Percentiles rank a stretch among this genome's conserved stretches.
These are phyloP conservation scores for Scotopteryx bipunctaria DNA, from an alignment of 2,888 invertebrate species.

Conservation along the genomic window DNA sequence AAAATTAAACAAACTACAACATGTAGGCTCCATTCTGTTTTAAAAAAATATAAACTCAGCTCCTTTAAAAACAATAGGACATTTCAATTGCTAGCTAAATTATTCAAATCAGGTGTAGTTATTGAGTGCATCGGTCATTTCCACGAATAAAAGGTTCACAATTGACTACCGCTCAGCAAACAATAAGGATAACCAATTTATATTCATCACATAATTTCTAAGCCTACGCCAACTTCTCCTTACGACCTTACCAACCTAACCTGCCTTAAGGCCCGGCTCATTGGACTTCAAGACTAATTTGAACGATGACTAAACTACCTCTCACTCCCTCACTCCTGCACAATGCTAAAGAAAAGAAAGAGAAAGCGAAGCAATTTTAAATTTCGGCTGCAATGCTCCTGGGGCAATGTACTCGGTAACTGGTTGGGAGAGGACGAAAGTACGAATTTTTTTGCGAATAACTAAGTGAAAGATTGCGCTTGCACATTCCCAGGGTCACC, in stretches of 20 bases:
- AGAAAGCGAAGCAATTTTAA: slow-evolving; percentile 66
- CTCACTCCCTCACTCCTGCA: slow-evolving; percentile 53
- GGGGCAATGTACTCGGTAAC: slow-evolving; percentile 77
- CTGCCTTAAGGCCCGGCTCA: slow-evolving; percentile 75
- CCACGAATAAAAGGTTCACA: background rate
- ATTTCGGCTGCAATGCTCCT: slow-evolving; percentile 68
- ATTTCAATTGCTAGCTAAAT: background rate
- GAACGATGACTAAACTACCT: slow-evolving; percentile 62
- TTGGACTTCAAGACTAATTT: slow-evolving; percentile 68
- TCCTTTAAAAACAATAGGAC: too few relatives aligned
- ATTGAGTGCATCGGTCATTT: background rate
- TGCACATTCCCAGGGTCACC: slow-evolving; percentile 40
- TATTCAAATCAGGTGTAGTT: background rate
- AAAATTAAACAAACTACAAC: too few relatives aligned
- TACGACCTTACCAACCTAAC: slow-evolving; percentile 75
- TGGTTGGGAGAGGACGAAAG: slow-evolving; percentile 80
- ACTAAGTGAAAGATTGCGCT: slow-evolving; percentile 63
- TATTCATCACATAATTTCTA: slow-evolving; percentile 47
- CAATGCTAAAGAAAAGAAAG: slow-evolving; percentile 46
- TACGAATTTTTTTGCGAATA: slow-evolving; percentile 72
- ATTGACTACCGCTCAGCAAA: background rate
- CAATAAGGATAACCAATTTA: slow-evolving; percentile 21
- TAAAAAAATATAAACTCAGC: background rate
- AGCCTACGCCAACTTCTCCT: slow-evolving; percentile 62
- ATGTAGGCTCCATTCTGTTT: too few relatives aligned